phyloP scores from a whole-genome alignment of 2,797 vertebrate genomes.

The Tympanoctomys barrerae region DNA sequence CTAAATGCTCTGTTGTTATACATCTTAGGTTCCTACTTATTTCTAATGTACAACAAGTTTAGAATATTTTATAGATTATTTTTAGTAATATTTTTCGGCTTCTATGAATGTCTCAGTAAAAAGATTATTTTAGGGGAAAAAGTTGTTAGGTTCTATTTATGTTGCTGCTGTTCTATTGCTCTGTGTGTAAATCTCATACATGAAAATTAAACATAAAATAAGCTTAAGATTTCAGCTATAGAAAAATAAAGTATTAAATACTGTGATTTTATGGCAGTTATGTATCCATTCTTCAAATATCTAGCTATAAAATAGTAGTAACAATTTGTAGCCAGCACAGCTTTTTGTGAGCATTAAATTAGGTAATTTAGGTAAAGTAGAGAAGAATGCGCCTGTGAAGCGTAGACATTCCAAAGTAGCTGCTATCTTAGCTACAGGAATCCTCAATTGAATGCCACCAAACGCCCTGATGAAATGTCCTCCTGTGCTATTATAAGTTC shows the following conservation, averaged over 20 bases:
- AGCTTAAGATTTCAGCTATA: neutral
- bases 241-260: conserved; percentile 15
- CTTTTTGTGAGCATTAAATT: conserved; percentile 48
- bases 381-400: neutral
- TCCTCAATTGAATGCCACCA: neutral
- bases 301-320: conserved; percentile 24
- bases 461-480: neutral
- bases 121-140: conserved; percentile 6
- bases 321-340: conserved; percentile 23
- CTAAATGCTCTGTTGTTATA: neutral
- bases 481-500: neutral
- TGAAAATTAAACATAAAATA: conserved; percentile 41
- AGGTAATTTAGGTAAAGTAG: conserved; percentile 56
- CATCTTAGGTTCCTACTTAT: neutral
- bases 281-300: conserved; percentile 40
- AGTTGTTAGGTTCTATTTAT: conserved; percentile 4
- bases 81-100: conserved; percentile 3
- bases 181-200: neutral
- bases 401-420: conserved; percentile 21
- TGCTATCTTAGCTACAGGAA: conserved; percentile 10
- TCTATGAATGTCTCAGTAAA: neutral
- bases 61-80: neutral
- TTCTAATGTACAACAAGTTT: neutral
- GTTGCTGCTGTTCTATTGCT: neutral
- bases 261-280: neutral